Base-by-base conservation (phyloP, 2,888 invertebrate genomes). In the Lasioglossum pauxillum region DNA sequence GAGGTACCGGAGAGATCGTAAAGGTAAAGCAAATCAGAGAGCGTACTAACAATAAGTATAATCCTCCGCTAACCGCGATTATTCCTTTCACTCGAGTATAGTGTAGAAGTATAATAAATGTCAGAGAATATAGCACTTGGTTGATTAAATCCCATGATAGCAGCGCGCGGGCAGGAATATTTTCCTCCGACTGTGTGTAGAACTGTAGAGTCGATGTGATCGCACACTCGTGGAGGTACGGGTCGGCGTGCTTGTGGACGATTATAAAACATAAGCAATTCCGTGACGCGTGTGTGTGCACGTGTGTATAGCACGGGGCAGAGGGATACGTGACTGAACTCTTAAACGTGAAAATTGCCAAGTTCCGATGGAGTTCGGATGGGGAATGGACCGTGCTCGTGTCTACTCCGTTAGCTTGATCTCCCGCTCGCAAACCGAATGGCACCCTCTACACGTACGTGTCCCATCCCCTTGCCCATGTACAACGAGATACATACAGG, bases 311-410 rank as follows among this genome's bases (percentile, higher is more conserved):
- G 85, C 80, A 76, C 84, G 78, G 82, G 87, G 87, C 60, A 69
- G 82, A 75, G 74, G 69, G 90, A 89, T 92, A 93, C 93, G 94
- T 94, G 94, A 93, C 90, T 86, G 89, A 93, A 94, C 91, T 94
- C 84, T 90, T 91, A 90, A 93, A 91, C 89, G 87, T 82, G 81
- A 87, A 90, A 92, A 91, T 92, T 89, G 88, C 90, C 80, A 90
- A 90, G 89, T 91, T 92, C 86, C 84, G 89, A 87, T 89, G 83
- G 89, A 92, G 90, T 90, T 91, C 82, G 75, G 90, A 87, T 86
- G 86, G 87, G 87, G 87, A 87, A 90, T 86, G 88, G 83, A 78
- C 86, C 78, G 81, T 88, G 83, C 78, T 86, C 80, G 80, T 83
- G 80, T 83, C 83, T 88, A 74, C 80, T 73, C 88, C 81, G 88